Evolutionary conservation across 2,113 vertebrate species (phyloP).

Genomic region (Emberiza fucata): DNA sequence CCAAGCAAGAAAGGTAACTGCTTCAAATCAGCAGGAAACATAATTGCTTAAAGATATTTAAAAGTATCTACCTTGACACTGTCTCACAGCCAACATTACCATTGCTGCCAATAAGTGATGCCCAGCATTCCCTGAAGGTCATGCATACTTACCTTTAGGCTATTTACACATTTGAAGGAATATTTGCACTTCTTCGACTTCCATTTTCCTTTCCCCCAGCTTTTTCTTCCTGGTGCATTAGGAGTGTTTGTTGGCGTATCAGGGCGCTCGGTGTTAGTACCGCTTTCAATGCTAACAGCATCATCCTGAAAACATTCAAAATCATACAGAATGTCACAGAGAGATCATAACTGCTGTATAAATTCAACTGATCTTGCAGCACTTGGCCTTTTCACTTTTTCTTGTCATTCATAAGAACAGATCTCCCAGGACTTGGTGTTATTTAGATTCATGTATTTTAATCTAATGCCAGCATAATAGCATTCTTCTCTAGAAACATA

Average conservation of each 20-base stretch:
- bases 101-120: not conserved
- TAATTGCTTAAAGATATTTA: not conserved
- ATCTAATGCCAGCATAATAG: not conserved
- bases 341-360: not conserved
- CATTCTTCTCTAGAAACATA: not conserved
- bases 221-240: constrained; percentile 94
- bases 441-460: not conserved
- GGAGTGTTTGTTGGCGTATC: constrained; percentile 98
- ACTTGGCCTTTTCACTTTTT: not conserved
- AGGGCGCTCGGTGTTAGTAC: constrained; percentile 90
- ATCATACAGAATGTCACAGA: not conserved
- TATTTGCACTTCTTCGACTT: constrained; percentile 99
- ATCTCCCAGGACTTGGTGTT: not conserved
- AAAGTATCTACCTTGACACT: not conserved
- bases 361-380: not conserved
- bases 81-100: not conserved
- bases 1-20: not conserved
- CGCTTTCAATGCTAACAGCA: constrained; percentile 92
- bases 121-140: not conserved
- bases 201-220: constrained; percentile 99
- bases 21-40: not conserved
- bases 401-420: not conserved
- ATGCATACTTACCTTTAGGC: constrained; percentile 82
- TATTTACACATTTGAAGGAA: constrained; percentile 98
- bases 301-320: constrained; percentile 82